phyloP scores from a whole-genome alignment of 2,888 invertebrate species.

The Adelphocoris suturalis region DNA sequence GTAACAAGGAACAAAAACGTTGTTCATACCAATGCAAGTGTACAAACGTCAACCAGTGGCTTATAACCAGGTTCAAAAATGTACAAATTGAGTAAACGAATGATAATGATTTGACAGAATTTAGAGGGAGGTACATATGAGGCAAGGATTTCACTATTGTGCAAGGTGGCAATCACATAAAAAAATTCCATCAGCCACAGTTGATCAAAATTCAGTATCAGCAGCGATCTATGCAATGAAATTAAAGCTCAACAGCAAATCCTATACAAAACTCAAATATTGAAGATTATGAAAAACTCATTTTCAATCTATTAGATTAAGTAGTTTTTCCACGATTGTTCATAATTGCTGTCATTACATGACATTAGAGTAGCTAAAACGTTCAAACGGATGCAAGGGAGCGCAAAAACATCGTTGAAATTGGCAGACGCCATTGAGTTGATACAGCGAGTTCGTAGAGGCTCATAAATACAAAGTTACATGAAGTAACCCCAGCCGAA shows the following conservation, averaged over 20 bases:
- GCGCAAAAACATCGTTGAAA: conserved; percentile 7
- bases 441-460: neutral
- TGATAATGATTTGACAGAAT: neutral
- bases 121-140: neutral
- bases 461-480: conserved; percentile 59
- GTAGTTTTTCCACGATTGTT: neutral
- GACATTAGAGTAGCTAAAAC: neutral
- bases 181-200: too few relatives aligned
- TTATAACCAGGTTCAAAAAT: neutral
- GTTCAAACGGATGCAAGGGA: neutral
- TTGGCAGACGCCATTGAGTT: conserved; percentile 11
- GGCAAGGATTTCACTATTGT: too few relatives aligned
- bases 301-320: too few relatives aligned
- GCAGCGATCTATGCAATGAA: neutral
- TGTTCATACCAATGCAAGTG: conserved; percentile 8
- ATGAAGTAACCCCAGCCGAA: conserved; percentile 88
- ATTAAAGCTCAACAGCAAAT: neutral
- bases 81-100: neutral
- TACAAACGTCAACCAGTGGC: neutral
- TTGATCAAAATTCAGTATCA: too few relatives aligned
- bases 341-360: neutral
- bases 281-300: too few relatives aligned
- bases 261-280: too few relatives aligned
- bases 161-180: too few relatives aligned
- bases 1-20: conserved; percentile 43